These are phyloP conservation scores for Drosophila lutescens DNA, from an alignment of 2,888 invertebrate genomes.

Conservation along the genomic window DNA sequence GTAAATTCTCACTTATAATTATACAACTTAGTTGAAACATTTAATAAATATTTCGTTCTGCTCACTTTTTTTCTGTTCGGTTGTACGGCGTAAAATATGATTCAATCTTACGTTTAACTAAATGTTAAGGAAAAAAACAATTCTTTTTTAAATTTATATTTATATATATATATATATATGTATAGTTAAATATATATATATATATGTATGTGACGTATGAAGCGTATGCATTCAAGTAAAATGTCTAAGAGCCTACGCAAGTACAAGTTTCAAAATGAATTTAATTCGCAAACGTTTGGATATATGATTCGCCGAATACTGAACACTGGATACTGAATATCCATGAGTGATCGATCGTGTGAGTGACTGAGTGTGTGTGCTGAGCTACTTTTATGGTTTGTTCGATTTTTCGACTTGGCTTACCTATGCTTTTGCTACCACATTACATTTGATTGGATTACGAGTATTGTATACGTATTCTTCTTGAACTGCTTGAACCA, in stretches of 20 bases:
- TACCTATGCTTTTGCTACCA: slow-evolving; percentile 38
- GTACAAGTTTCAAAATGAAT: slow-evolving; percentile 67
- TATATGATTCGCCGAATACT: slow-evolving; percentile 5
- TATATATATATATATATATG: slow-evolving; percentile 28
- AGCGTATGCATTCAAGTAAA: slow-evolving; percentile 36
- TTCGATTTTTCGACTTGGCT: slow-evolving; percentile 16
- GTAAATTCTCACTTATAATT: slow-evolving; percentile 72
- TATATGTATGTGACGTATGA: slow-evolving; percentile 17
- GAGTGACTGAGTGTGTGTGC: slow-evolving; percentile 14
- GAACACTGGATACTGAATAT: too few relatives aligned
- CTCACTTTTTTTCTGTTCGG: slow-evolving; percentile 36
- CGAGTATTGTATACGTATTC: slow-evolving; percentile 45
- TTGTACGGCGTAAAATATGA: slow-evolving; percentile 68
- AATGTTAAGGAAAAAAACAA: slow-evolving; percentile 71
- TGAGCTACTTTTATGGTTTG: slow-evolving; percentile 47
- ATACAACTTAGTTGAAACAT: slow-evolving; percentile 81
- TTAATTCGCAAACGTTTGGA: slow-evolving; percentile 61
- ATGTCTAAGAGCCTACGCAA: slow-evolving; percentile 66
- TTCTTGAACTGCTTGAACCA: slow-evolving; percentile 10
- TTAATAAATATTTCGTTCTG: slow-evolving; percentile 62
- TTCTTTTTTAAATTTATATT: slow-evolving; percentile 39
- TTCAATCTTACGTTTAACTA: slow-evolving; percentile 67
- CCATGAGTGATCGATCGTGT: too few relatives aligned
- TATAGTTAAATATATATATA: slow-evolving; percentile 27
- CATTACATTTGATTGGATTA: slow-evolving; percentile 47